Evolutionary conservation across 2,113 vertebrate genomes (phyloP).

Genomic region (Leucosticte australis): DNA sequence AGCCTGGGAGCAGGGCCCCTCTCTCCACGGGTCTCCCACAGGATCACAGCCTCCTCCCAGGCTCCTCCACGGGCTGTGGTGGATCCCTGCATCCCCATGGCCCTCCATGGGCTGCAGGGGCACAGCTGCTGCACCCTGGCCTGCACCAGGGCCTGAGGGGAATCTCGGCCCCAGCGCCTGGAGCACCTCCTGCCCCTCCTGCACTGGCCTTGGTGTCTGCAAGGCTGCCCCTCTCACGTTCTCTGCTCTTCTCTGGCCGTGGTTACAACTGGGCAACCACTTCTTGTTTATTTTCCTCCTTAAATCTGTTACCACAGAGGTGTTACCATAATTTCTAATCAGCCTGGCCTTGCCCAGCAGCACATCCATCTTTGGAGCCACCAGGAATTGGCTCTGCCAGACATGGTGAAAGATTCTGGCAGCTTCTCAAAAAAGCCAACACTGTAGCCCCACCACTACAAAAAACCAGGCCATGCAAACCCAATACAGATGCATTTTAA

Average conservation of each 20-base stretch:
- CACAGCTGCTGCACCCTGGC: too few species aligned
- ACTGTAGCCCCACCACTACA: background rate
- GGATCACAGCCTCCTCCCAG: too few species aligned
- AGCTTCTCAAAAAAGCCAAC: background rate
- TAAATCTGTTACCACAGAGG: background rate
- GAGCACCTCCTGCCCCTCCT: background rate
- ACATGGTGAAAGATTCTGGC: background rate
- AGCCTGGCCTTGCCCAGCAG: background rate
- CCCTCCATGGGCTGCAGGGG: too few species aligned
- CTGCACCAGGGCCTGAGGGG: background rate
- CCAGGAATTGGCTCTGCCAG: fast-evolving
- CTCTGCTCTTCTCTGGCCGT: background rate
- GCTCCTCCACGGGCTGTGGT: too few species aligned
- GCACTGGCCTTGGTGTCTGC: background rate
- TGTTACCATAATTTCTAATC: fast-evolving
- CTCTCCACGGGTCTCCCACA: background rate
- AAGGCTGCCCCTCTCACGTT: background rate
- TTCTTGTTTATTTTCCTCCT: background rate
- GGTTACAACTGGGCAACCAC: background rate
- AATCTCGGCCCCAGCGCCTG: background rate
- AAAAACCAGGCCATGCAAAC: background rate
- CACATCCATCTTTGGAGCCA: background rate
- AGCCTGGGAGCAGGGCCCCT: background rate
- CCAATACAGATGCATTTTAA: background rate
- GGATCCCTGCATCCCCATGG: too few species aligned